Base-by-base conservation (phyloP, 2,797 vertebrate species). In the Borostomias antarcticus region DNA sequence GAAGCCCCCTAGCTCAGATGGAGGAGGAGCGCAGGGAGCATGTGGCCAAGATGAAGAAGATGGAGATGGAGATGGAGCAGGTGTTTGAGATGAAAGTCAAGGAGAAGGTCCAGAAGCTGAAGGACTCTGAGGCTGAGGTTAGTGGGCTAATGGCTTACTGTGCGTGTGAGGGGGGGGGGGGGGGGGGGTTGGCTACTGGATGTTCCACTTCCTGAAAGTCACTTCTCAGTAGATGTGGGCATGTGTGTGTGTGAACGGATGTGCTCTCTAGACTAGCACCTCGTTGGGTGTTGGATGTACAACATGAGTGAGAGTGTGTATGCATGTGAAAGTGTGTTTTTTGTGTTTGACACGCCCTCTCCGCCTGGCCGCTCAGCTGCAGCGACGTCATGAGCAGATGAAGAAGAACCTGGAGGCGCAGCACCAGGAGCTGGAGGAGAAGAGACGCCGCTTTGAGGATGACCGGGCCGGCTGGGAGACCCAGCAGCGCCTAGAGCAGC, bases 21-120 rank as follows among this genome's bases (percentile, higher is more conserved):
- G 97, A 99, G 84, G 97, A 98, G 82, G 97, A 99, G 82, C 88
- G 98, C 80, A 91, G 96, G 74, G 98, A 98, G 74, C 96, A 99
- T 4, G 97, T 98, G 84, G 78, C 95, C 43, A 98, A 98, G 84
- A 98, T 99, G 96, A 98, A 98, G 85, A 98, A 98, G 84, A 99
- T 99, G 98, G 98, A 99, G 82, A 96, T 97, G 95, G 97, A 99
- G 79, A 99, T 99, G 98, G 96, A 99, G 65, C 96, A 98, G 82
- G 97, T 99, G 80, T 99, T 99, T 79, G 98, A 98, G 84, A 98
- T 98, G 96, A 98, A 99, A 87, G 98, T 99, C 85, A 98, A 98
- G 89, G 98, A 99, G 77, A 99, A 99, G 82, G 93, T 98, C 86
- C 98, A 98, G 86, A 99, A 99, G 81, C 93, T 99, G 83, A 98